Evolutionary conservation across 2,888 invertebrate genomes (phyloP).

Genomic region (Tenthredo notha): DNA sequence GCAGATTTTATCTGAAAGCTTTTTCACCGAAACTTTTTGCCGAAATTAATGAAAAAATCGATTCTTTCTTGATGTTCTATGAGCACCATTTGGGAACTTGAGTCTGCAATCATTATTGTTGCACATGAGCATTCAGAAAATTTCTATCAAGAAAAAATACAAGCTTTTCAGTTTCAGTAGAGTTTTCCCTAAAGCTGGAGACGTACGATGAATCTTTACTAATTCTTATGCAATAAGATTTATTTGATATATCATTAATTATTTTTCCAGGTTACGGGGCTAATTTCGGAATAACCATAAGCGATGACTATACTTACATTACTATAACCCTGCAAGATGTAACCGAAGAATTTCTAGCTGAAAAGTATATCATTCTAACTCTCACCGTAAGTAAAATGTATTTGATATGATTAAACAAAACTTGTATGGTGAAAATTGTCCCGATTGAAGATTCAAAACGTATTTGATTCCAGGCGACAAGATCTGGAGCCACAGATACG

Average conservation of each 20-base stretch:
- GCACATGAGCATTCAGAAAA: no score
- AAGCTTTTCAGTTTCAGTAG: no score
- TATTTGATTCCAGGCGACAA: conserved; percentile 55
- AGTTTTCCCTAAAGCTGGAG: background rate
- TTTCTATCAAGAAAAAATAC: no score
- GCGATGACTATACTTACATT: conserved; percentile 51
- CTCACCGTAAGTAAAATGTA: conserved; percentile 56
- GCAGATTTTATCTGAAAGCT: background rate
- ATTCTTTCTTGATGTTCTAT: background rate
- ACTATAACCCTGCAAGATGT: conserved; percentile 55
- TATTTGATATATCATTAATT: background rate
- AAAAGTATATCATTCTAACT: conserved; percentile 56
- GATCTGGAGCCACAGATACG: conserved; percentile 49
- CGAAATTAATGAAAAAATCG: background rate
- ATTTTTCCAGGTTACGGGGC: conserved; percentile 21
- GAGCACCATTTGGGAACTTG: background rate
- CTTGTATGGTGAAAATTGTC: background rate
- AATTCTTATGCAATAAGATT: background rate
- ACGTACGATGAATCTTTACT: background rate
- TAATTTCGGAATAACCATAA: conserved; percentile 37
- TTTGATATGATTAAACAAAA: background rate
- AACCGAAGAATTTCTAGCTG: conserved; percentile 55
- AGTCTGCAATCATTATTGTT: background rate
- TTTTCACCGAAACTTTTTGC: background rate
- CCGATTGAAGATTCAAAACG: background rate